These are phyloP conservation scores for Lanius collurio DNA, from an alignment of 2,113 vertebrate genomes.

Conservation along the genomic window DNA sequence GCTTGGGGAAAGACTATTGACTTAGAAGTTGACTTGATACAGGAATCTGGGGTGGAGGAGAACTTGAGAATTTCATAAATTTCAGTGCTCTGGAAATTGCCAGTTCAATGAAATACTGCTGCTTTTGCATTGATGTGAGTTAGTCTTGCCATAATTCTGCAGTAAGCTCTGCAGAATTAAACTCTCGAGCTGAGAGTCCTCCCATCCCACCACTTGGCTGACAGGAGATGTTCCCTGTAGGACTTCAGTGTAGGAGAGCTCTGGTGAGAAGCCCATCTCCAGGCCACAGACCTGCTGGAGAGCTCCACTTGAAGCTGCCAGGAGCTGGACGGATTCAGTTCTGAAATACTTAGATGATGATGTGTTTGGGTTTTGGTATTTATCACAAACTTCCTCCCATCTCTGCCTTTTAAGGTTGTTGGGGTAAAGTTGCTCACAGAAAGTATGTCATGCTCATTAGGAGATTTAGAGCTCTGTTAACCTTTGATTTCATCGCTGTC, in stretches of 20 bases:
- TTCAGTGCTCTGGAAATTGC: not conserved
- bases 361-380: not conserved
- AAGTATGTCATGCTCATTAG: not conserved
- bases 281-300: not conserved
- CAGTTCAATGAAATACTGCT: not conserved
- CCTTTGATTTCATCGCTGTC: not conserved
- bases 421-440: constrained; percentile 2
- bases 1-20: not conserved
- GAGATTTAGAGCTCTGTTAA: constrained; percentile 23
- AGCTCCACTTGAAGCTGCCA: not conserved
- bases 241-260: not conserved
- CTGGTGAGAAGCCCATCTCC: not conserved
- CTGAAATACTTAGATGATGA: not conserved
- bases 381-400: constrained; percentile 4
- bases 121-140: not conserved
- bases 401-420: constrained; percentile 26
- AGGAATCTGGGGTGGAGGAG: not conserved
- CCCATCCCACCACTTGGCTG: not conserved
- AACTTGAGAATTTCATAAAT: not conserved
- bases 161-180: not conserved
- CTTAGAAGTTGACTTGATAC: not conserved
- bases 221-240: not conserved
- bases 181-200: not conserved
- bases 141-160: not conserved
- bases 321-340: not conserved